These are phyloP conservation scores for Harpagus bidentatus DNA, from an alignment of 2,113 vertebrate genomes.

Conservation along the genomic window DNA sequence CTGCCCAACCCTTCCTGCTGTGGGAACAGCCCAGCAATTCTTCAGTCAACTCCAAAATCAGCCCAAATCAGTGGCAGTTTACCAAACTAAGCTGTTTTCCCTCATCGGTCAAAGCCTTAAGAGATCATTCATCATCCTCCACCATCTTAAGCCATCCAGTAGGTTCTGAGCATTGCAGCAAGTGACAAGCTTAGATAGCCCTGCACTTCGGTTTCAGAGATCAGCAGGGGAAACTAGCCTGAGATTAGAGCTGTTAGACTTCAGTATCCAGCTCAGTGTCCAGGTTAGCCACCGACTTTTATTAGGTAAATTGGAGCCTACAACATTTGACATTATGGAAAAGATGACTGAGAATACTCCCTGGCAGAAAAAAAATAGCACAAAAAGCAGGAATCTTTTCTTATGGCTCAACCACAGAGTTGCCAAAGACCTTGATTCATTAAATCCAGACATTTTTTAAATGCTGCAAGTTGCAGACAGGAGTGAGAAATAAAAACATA, in stretches of 20 bases:
- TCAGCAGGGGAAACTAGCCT: background rate
- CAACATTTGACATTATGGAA: background rate
- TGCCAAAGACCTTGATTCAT: slow-evolving; percentile 13
- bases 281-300: background rate
- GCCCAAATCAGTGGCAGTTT: background rate
- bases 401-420: background rate
- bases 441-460: background rate
- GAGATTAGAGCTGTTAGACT: background rate
- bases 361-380: background rate
- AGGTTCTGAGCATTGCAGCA: background rate
- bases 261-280: background rate
- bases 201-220: background rate
- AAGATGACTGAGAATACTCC: background rate
- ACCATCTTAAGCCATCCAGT: background rate
- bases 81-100: background rate
- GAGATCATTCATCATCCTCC: background rate
- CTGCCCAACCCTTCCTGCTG: background rate
- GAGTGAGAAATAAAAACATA: background rate
- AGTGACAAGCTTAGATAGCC: background rate
- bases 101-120: background rate
- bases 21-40: background rate
- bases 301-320: background rate
- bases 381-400: background rate
- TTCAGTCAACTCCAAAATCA: background rate
- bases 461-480: background rate